Percentiles rank a stretch among this genome's conserved stretches.
These are phyloP conservation scores for Monodelphis domestica DNA, from an alignment of 2,797 vertebrate species.

Conservation along the genomic window DNA sequence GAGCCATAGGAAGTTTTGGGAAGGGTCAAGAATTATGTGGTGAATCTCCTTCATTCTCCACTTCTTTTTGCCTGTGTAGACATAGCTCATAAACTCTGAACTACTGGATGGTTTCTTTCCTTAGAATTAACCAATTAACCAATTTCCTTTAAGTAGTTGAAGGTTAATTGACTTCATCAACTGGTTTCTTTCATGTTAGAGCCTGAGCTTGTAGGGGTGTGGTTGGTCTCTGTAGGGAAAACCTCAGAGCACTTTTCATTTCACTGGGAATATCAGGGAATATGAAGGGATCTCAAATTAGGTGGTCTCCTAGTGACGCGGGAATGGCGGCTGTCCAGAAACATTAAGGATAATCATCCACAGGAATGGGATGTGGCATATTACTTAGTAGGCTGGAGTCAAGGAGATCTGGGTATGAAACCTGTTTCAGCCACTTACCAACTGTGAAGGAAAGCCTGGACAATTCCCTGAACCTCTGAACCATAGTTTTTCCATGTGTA, in stretches of 20 bases:
- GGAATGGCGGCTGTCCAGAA: neutral
- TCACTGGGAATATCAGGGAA: neutral
- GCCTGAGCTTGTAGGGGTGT: neutral
- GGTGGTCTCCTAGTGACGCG: neutral
- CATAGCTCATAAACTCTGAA: neutral
- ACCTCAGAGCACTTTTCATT: neutral
- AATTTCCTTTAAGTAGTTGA: neutral
- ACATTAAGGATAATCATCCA: neutral
- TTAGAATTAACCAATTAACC: neutral
- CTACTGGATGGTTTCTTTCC: neutral
- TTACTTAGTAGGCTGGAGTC: neutral
- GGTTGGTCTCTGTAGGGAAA: neutral
- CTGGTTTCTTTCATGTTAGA: neutral
- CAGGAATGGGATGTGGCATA: neutral
- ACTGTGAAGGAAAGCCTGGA: neutral
- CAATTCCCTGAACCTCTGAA: neutral
- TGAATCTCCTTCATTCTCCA: neutral
- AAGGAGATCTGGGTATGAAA: neutral
- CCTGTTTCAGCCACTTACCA: neutral
- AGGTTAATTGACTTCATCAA: neutral
- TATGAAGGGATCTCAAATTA: neutral
- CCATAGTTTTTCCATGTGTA: neutral
- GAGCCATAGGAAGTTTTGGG: conserved; percentile 25
- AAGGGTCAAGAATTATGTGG: conserved; percentile 26
- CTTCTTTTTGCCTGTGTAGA: conserved; percentile 35